Conservation (phyloP, 2,888 invertebrate genomes). For the Oasisia sp. region DNA sequence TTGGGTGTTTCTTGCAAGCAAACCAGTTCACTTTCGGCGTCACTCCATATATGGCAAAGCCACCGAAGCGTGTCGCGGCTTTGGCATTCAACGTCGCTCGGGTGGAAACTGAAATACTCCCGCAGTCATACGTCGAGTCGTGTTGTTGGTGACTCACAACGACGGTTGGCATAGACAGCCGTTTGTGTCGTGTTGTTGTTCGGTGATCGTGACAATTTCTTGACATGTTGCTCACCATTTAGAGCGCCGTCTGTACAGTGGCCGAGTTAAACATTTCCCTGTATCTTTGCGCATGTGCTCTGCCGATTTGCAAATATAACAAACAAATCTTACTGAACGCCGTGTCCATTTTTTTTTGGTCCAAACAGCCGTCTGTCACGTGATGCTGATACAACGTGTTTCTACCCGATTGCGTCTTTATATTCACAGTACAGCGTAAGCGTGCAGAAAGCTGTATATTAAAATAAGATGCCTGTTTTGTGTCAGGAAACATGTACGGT, state of each 20-base stretch:
- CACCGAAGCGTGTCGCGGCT: background rate
- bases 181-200: background rate
- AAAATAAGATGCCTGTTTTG: too few species aligned
- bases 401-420: too few species aligned
- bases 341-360: background rate
- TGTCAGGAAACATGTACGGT: too few species aligned
- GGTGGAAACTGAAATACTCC: slow-evolving; percentile 13
- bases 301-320: background rate
- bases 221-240: background rate
- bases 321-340: background rate
- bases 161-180: too few species aligned
- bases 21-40: background rate
- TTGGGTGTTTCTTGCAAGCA: background rate
- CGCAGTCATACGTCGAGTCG: background rate
- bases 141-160: background rate
- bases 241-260: background rate
- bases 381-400: background rate
- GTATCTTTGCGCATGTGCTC: background rate
- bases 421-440: background rate
- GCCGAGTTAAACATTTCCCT: background rate
- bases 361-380: background rate
- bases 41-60: background rate
- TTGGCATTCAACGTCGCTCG: background rate
- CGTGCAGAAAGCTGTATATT: background rate
- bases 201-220: background rate